Conservation (phyloP, 2,888 invertebrate genomes). For the Cryptus armator region DNA sequence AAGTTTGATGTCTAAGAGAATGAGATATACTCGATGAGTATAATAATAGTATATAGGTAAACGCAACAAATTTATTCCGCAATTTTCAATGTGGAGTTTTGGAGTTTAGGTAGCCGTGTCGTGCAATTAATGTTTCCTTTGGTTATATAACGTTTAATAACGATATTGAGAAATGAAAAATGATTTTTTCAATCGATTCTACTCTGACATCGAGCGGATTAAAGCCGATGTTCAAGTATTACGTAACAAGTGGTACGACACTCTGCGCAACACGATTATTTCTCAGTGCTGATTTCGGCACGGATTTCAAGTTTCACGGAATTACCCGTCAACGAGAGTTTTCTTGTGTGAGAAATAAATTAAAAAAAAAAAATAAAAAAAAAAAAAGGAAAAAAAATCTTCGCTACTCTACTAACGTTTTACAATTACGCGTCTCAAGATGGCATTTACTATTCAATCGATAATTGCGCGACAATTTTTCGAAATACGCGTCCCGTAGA, state of each 20-base stretch:
- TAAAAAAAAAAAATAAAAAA: conserved; percentile 3
- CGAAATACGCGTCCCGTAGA: not conserved
- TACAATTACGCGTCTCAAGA: not conserved
- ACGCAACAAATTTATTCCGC: conserved; percentile 68
- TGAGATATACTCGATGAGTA: conserved; percentile 19
- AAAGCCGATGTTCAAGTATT: not conserved
- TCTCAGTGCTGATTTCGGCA: not conserved
- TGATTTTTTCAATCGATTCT: conserved; percentile 7
- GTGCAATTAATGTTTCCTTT: conserved; percentile 53
- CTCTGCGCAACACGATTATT: not conserved
- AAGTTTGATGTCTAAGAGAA: conserved; percentile 41
- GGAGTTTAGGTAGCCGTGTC: conserved; percentile 38
- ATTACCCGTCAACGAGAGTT: not conserved
- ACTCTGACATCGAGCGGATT: not conserved
- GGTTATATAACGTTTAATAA: conserved; percentile 8
- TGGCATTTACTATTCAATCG: not conserved
- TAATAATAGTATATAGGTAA: conserved; percentile 56
- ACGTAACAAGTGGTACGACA: not conserved
- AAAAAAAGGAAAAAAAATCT: too few species aligned
- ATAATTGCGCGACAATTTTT: conserved; percentile 7
- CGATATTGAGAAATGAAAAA: conserved; percentile 3
- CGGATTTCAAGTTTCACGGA: not conserved
- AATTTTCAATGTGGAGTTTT: conserved; percentile 42
- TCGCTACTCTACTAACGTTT: not conserved
- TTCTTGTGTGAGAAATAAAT: not conserved